Percentiles rank a stretch among this genome's conserved stretches.
These are phyloP conservation scores for Verasper variegatus DNA, from an alignment of 2,113 vertebrate species.

Conservation along the genomic window DNA sequence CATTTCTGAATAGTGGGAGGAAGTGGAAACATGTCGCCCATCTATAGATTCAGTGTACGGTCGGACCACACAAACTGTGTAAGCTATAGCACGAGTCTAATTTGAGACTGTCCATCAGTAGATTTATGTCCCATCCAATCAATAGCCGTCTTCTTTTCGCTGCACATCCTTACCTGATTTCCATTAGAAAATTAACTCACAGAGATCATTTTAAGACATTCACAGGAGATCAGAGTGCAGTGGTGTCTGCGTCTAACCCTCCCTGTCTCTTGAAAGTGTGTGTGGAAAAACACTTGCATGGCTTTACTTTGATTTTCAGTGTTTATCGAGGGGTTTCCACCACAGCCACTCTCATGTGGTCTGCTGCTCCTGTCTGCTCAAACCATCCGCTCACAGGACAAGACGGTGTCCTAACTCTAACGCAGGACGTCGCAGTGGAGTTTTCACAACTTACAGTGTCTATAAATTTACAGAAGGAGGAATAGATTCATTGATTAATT, in stretches of 20 bases:
- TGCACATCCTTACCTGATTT: neutral
- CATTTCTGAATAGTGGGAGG: too few relatives aligned
- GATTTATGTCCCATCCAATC: neutral
- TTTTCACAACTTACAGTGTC: slow-evolving; percentile 21
- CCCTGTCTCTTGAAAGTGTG: slow-evolving; percentile 62
- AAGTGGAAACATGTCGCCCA: too few relatives aligned
- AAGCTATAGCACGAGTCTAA: neutral
- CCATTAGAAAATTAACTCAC: neutral
- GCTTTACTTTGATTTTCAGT: slow-evolving; percentile 60
- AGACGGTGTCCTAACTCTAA: slow-evolving; percentile 63
- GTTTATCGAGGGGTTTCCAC: slow-evolving; percentile 71
- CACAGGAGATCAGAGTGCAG: slow-evolving; percentile 29
- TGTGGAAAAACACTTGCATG: slow-evolving; percentile 73
- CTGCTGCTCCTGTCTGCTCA: slow-evolving; percentile 61
- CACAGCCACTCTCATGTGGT: slow-evolving; percentile 74
- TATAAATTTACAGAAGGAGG: slow-evolving; percentile 42
- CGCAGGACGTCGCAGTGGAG: slow-evolving; percentile 16
- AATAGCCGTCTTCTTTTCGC: neutral
- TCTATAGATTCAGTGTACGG: too few relatives aligned
- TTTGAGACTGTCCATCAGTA: neutral
- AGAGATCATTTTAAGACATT: neutral
- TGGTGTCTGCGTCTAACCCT: slow-evolving; percentile 44
- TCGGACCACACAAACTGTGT: neutral
- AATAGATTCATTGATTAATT: neutral
- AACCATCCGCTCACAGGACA: slow-evolving; percentile 61